Conservation (phyloP, 2,113 vertebrate genomes). For the Tilapia sparmanii region DNA sequence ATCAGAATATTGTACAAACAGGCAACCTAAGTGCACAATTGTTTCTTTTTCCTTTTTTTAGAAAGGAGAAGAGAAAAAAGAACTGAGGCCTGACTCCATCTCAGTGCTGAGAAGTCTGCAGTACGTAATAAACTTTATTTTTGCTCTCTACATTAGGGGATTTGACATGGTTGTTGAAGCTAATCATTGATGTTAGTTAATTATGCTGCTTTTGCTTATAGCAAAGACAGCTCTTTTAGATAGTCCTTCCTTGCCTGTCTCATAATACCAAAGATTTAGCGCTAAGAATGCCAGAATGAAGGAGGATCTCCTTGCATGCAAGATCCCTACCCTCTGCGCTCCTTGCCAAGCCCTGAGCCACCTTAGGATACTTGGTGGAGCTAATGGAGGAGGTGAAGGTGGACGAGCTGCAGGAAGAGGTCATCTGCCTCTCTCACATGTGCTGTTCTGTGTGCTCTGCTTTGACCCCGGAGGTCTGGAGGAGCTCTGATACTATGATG, state of each 20-base stretch:
- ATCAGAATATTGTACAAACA: neutral
- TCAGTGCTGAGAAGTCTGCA: neutral
- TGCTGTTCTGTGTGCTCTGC: conserved; percentile 19
- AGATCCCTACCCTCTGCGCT: conserved; percentile 25
- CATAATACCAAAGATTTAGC: neutral
- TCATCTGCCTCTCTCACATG: neutral
- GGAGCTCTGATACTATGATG: conserved; percentile 32
- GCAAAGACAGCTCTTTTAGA: neutral
- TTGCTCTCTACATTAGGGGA: neutral
- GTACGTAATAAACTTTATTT: neutral
- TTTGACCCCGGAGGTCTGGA: conserved; percentile 18
- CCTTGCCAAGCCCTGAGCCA: conserved; percentile 33
- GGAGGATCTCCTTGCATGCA: neutral
- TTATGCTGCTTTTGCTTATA: neutral
- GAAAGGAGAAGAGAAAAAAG: neutral
- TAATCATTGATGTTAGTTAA: neutral
- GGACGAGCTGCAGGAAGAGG: neutral
- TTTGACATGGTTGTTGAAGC: neutral
- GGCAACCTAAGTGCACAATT: neutral
- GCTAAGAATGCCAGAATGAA: neutral
- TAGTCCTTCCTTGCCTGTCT: neutral
- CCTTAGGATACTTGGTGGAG: conserved; percentile 23
- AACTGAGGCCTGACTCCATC: neutral
- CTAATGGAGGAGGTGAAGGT: conserved; percentile 6
- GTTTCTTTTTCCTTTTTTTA: neutral